phyloP scores from a whole-genome alignment of 2,113 vertebrate species.

The Litocranius walleri region DNA sequence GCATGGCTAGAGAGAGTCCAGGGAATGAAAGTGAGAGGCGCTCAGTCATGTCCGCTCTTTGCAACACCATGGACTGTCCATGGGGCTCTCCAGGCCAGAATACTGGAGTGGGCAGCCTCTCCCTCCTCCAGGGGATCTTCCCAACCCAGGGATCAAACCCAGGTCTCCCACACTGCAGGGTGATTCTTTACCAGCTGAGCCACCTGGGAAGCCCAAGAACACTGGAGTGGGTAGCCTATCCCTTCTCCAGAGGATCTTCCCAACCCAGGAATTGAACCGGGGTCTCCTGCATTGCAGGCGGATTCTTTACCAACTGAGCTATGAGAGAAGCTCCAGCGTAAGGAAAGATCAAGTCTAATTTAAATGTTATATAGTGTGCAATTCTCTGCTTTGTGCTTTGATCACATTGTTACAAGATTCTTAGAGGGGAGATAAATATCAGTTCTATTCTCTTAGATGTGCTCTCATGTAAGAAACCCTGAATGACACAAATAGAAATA shows the following conservation, averaged over 20 bases:
- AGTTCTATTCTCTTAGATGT: not conserved
- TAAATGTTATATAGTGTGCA: not conserved
- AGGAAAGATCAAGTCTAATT: not conserved
- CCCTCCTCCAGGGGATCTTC: not conserved
- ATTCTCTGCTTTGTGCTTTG: not conserved
- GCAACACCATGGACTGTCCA: not conserved
- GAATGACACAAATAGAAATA: not conserved
- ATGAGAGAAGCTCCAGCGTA: not conserved
- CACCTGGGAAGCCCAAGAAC: not conserved
- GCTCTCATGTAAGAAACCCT: not conserved
- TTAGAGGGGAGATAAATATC: slow-evolving; percentile 9
- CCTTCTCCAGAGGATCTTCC: not conserved
- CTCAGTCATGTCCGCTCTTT: not conserved
- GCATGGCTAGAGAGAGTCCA: not conserved
- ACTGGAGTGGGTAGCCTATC: not conserved
- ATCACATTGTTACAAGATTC: not conserved
- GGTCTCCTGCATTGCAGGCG: not conserved
- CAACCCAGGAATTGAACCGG: rapidly evolving
- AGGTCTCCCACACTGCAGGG: not conserved
- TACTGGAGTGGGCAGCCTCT: not conserved
- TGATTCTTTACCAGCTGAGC: not conserved
- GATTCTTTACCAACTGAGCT: not conserved
- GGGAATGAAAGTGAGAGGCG: not conserved
- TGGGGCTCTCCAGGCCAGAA: not conserved
- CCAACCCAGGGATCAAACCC: not conserved